Base-by-base conservation (phyloP, 1,140 invertebrate genomes). In the Arctopsyche grandis region DNA sequence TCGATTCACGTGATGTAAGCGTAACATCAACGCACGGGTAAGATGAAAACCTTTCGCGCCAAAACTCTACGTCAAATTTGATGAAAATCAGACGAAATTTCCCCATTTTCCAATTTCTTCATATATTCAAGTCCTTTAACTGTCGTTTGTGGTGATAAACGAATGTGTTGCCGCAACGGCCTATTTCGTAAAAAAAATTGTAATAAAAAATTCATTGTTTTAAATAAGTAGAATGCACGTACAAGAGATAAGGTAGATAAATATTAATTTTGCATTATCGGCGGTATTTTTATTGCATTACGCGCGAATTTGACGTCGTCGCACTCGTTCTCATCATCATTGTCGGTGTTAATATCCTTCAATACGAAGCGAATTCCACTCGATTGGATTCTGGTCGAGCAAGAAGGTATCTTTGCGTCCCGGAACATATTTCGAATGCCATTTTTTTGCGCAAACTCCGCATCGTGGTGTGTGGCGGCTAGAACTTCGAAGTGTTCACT, bases 361-460 rank as follows among this genome's bases (percentile, higher is more conserved):
- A 22, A 66, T 52, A 52, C 75, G 16, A 9, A 3, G 58, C 58
- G 19, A 69, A 69, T 60, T 60, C 38, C 60, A 29, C 60, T 52
- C 75, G 43, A 69, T 24, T 44, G 69, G 26, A 56, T n/a, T 56
- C 16, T 69, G 22, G 26, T 75, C 74, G 74, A 44, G 43, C 56
- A 46, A 63, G 19, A 46, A 24, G 22, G 29, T 46, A 46, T 43
- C 58, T 24, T 29, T 46, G 66, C 26, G 46, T 56, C 46, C 63
- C 69, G 48, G 69, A 24, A 70, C 66, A 79, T 74, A 75, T 58
- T 75, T 63, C 56, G 70, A 69, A 79, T 79, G 63, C 78, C 78
- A 26, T 46, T 24, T 79, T 38, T 66, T 43, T 29, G 48, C 21
- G 71, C 7, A 38, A 21, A 26, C 10, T 19, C 7, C 22, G 22